These are phyloP conservation scores for Mactromeris polynyma DNA, from an alignment of 2,888 invertebrate species.

Conservation along the genomic window DNA sequence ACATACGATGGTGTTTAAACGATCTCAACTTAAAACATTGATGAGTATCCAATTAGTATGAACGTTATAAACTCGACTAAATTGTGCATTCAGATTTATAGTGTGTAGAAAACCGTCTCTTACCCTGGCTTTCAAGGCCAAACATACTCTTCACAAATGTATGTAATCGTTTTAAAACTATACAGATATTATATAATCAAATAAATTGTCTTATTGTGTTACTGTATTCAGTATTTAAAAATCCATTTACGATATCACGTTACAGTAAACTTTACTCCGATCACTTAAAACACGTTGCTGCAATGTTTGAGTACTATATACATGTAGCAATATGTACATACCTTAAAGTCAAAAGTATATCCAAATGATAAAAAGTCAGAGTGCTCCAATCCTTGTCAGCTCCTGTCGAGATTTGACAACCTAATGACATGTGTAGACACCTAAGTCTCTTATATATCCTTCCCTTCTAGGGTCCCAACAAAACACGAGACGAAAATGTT, in stretches of 20 bases:
- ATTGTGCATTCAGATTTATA: no score
- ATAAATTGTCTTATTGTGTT: background rate
- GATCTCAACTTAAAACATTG: no score
- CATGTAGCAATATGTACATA: conserved; percentile 19
- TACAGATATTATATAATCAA: background rate
- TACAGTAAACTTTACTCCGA: background rate
- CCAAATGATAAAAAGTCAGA: conserved; percentile 17
- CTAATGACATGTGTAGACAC: conserved; percentile 62
- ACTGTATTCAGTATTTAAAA: background rate
- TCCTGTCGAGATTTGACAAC: conserved; percentile 60
- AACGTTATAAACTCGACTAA: no score
- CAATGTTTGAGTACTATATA: background rate
- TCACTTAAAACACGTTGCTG: background rate
- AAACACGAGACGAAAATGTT: background rate
- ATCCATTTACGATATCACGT: background rate
- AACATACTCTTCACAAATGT: background rate
- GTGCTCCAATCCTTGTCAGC: conserved; percentile 47
- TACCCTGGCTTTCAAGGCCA: background rate
- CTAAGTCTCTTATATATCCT: conserved; percentile 50
- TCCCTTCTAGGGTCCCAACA: background rate
- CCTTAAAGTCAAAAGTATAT: conserved; percentile 5
- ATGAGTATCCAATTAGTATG: no score
- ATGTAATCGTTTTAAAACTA: background rate
- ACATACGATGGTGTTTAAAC: no score
- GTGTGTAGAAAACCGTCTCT: background rate